Evolutionary conservation across 2,888 invertebrate species (phyloP).

Genomic region (Lasioglossum malachurum): DNA sequence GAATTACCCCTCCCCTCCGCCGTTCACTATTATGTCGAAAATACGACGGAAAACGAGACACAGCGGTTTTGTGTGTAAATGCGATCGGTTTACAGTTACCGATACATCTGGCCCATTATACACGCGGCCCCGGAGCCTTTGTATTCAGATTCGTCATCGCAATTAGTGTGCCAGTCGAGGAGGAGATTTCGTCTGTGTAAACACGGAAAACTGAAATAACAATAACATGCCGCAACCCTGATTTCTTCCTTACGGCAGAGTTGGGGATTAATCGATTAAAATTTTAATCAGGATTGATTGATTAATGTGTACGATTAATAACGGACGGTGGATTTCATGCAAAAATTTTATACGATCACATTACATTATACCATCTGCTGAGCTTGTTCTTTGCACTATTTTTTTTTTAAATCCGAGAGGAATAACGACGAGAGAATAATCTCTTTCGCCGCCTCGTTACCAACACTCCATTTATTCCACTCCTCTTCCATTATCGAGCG

Average conservation of each 20-base stretch:
- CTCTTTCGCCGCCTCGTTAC: not conserved
- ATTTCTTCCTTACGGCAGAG: not conserved
- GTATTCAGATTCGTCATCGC: not conserved
- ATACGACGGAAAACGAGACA: constrained; percentile 20
- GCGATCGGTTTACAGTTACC: constrained; percentile 20
- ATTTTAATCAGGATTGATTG: no score
- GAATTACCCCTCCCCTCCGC: constrained; percentile 6
- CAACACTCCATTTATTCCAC: constrained; percentile 15
- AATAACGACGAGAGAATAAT: not conserved
- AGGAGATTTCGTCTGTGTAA: not conserved
- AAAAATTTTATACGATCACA: no score
- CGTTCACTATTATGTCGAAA: constrained; percentile 24
- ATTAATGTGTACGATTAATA: no score
- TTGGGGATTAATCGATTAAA: no score
- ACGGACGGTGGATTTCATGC: no score
- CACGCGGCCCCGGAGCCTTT: not conserved
- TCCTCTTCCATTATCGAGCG: constrained; percentile 27
- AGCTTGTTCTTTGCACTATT: not conserved
- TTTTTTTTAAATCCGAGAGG: constrained; percentile 29
- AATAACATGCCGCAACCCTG: not conserved
- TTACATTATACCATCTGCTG: no score
- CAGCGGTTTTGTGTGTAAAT: constrained; percentile 49
- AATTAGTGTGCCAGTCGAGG: not conserved
- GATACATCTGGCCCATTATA: not conserved
- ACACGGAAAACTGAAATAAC: not conserved